Percentiles rank a stretch among this genome's conserved stretches.
Conservation (phyloP, 92 coral and sea anemone genomes). For the Epizoanthus ramosus region DNA sequence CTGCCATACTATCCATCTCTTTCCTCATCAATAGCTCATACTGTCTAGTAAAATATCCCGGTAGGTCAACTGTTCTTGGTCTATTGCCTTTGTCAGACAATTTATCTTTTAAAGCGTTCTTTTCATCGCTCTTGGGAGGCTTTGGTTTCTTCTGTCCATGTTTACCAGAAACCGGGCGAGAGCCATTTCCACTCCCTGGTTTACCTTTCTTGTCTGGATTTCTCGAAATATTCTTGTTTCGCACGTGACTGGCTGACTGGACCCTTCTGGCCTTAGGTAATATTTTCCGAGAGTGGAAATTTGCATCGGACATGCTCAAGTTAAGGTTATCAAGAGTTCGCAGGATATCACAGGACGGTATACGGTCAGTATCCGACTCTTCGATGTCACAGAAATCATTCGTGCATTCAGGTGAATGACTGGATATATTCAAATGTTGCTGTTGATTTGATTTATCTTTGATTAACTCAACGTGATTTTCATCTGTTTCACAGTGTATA, state of each 20-base stretch:
- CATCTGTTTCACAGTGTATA: not conserved
- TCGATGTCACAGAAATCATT: constrained; percentile 42
- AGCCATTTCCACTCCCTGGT: not conserved
- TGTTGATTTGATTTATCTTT: not conserved
- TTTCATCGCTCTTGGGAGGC: not conserved
- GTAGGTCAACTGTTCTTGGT: constrained; percentile 39
- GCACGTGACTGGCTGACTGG: constrained; percentile 65
- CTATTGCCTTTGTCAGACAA: constrained; percentile 39
- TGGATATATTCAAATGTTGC: not conserved
- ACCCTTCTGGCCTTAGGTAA: constrained; percentile 37
- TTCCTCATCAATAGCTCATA: constrained; percentile 47
- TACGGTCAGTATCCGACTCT: constrained; percentile 62
- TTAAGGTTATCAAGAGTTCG: constrained; percentile 65
- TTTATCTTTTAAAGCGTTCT: constrained; percentile 1
- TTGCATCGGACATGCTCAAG: constrained; percentile 56
- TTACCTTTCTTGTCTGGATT: not conserved
- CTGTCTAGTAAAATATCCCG: constrained; percentile 78
- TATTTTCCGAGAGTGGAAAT: not conserved
- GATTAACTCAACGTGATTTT: not conserved
- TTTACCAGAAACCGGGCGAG: not conserved
- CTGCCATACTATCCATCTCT: constrained; percentile 10
- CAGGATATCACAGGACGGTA: constrained; percentile 71
- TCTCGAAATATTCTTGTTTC: constrained; percentile 5
- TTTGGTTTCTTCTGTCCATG: not conserved
- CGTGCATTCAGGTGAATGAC: not conserved